These are phyloP conservation scores for Tichodroma muraria DNA, from an alignment of 2,113 vertebrate genomes.

Conservation along the genomic window DNA sequence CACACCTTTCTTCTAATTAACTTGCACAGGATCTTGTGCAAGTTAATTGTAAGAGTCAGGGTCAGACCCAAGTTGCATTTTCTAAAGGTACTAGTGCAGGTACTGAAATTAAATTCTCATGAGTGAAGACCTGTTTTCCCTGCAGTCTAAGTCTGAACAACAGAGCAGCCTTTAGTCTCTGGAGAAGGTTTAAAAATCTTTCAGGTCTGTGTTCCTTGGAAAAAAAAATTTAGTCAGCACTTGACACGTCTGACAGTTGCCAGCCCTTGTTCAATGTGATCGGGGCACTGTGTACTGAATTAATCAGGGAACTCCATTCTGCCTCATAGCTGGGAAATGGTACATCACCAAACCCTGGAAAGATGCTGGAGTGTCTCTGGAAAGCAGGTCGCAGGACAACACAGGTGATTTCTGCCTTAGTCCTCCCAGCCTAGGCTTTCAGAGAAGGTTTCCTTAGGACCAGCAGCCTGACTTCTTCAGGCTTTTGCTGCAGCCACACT, in stretches of 20 bases:
- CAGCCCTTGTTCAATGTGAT: neutral
- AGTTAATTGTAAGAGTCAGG: neutral
- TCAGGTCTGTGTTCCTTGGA: neutral
- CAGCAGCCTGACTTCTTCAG: neutral
- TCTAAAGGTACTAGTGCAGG: neutral
- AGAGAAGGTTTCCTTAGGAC: neutral
- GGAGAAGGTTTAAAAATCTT: conserved; percentile 8
- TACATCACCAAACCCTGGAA: neutral
- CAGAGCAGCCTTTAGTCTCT: neutral
- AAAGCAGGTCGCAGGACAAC: neutral
- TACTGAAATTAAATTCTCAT: neutral
- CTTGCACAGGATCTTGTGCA: neutral
- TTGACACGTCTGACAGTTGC: neutral
- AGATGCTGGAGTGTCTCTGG: neutral
- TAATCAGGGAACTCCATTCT: neutral
- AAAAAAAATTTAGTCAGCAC: conserved; percentile 1
- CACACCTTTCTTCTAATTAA: neutral
- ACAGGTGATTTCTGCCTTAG: neutral
- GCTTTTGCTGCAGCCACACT: neutral
- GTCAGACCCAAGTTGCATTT: neutral
- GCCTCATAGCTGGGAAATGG: neutral
- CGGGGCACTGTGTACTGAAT: neutral
- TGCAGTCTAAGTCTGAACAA: neutral
- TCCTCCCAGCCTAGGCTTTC: neutral
- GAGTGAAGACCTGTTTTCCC: neutral